Base-by-base conservation (phyloP, 2,797 vertebrate species). In the Anguilla marmorata region DNA sequence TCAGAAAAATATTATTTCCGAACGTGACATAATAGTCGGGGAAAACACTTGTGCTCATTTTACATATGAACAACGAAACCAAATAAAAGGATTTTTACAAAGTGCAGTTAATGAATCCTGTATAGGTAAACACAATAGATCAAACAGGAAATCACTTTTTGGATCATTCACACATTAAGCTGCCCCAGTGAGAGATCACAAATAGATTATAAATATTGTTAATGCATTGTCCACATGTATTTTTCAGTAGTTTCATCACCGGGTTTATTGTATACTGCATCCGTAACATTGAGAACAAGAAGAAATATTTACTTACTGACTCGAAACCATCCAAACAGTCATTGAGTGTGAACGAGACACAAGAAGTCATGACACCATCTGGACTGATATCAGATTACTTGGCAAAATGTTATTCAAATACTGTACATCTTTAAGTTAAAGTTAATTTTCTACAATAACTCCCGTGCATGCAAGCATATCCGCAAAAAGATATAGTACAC, bases 391-490 rank as follows among this genome's bases (percentile, higher is more conserved):
- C 86, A 92, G 48, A 52, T 90, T 56, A 89, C 58, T 87, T 87
- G 52, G 56, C 27, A 87, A 84, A 79, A 79, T 37, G 45, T 58
- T 41, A 69, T 56, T 48, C 27, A 60, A 48, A 45, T 85, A 37
- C 85, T 86, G 56, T 85, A 85, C 54, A 60, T 37, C 19, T 24
- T 69, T 8, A 52, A 52, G 50, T 52, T 52, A 52, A 66, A 58
- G 37, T 82, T 63, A 82, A 54, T 85, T 48, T 86, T n/a, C 54
- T 80, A 87, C 41, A 87, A 92, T 86, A 89, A 87, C 3, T 21
- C 79, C 24, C 33, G 82, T n/a, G 45, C 80, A 85, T 84, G 82
- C 94, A 93, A 94, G 93, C 92, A 91, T 91, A 89, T 92, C 84
- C 72, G 79, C 24, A 92, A 90, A 92, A 88, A 88, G 74, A 41